phyloP scores from a whole-genome alignment of 2,797 vertebrate genomes.

The Merluccius polli region DNA sequence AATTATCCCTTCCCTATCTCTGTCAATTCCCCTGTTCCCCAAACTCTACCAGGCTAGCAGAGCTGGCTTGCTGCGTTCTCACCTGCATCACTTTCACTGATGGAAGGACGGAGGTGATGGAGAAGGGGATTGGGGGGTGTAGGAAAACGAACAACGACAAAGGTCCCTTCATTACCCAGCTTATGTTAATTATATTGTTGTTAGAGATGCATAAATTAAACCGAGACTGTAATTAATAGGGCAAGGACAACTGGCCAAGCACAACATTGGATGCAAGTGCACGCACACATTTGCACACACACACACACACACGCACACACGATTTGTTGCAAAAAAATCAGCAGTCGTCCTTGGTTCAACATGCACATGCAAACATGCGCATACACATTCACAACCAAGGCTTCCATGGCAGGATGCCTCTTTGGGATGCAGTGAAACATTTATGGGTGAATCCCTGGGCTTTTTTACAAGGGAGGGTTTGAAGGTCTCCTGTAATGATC shows the following conservation, averaged over 20 bases:
- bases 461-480: conserved; percentile 54
- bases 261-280: conserved; percentile 49
- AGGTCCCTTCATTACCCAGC: conserved; percentile 60
- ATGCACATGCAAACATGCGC: conserved; percentile 22
- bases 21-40: conserved; percentile 62
- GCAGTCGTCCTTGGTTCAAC: conserved; percentile 66
- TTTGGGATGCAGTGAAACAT: conserved; percentile 69
- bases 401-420: conserved; percentile 50
- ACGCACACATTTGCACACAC: conserved; percentile 23
- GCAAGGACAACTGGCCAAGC: conserved; percentile 62
- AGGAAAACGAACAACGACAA: conserved; percentile 29
- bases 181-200: conserved; percentile 73
- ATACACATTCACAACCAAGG: conserved; percentile 27
- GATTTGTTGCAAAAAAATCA: conserved; percentile 57
- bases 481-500: conserved; percentile 69
- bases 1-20: conserved; percentile 69
- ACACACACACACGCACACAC: conserved; percentile 25
- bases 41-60: conserved; percentile 41
- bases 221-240: conserved; percentile 68
- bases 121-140: background rate
- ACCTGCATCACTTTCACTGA: conserved; percentile 43
- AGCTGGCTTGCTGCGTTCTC: conserved; percentile 41
- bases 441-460: conserved; percentile 60
- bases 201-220: conserved; percentile 71
- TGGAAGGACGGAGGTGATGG: background rate